These are phyloP conservation scores for Acronicta alni DNA, from an alignment of 2,888 invertebrate species.

Conservation along the genomic window DNA sequence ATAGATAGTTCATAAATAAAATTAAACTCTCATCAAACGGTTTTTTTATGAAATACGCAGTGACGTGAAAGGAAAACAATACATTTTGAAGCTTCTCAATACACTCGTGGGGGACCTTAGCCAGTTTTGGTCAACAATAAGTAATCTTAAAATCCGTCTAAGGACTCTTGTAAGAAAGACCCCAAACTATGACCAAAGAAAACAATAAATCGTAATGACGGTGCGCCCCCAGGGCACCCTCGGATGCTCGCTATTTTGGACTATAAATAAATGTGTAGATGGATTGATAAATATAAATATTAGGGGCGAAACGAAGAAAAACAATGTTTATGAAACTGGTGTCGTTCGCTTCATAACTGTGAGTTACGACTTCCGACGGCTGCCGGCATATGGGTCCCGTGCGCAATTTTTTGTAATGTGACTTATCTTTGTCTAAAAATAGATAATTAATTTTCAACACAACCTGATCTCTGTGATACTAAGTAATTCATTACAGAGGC, in stretches of 20 bases:
- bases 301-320: conserved; percentile 89
- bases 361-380: conserved; percentile 89
- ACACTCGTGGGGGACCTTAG: conserved; percentile 65
- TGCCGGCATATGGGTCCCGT: conserved; percentile 82
- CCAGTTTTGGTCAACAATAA: conserved; percentile 67
- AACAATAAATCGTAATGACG: conserved; percentile 88
- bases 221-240: conserved; percentile 85
- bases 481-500: neutral
- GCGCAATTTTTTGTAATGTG: conserved; percentile 81
- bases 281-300: conserved; percentile 90
- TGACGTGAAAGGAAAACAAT: conserved; percentile 33
- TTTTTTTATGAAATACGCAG: conserved; percentile 46
- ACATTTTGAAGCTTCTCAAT: conserved; percentile 53
- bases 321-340: conserved; percentile 90
- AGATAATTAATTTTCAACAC: conserved; percentile 59
- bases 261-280: conserved; percentile 89
- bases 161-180: conserved; percentile 71
- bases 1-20: conserved; percentile 30
- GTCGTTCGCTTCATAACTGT: conserved; percentile 89
- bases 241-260: conserved; percentile 86
- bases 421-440: conserved; percentile 70
- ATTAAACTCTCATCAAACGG: conserved; percentile 20
- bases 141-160: conserved; percentile 77
- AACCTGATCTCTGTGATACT: conserved; percentile 39
- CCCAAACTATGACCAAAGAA: conserved; percentile 84